phyloP scores from a whole-genome alignment of 2,888 invertebrate species.

The Lymantria dispar region DNA sequence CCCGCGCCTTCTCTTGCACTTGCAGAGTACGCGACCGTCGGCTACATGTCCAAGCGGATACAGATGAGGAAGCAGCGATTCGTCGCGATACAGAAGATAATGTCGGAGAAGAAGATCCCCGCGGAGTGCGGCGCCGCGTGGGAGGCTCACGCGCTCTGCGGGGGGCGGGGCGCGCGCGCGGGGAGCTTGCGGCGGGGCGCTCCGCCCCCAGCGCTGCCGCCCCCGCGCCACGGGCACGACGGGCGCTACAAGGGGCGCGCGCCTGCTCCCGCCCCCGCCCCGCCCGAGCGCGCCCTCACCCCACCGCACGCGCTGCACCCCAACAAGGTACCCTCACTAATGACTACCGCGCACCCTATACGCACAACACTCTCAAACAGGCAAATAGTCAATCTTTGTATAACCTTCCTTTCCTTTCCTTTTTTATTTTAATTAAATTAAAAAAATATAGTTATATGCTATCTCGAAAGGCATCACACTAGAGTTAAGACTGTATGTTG shows the following conservation, averaged over 20 bases:
- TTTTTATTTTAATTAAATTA: too few relatives aligned
- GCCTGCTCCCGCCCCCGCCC: slow-evolving; percentile 93
- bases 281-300: slow-evolving; percentile 88
- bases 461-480: too few relatives aligned
- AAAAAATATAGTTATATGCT: too few relatives aligned
- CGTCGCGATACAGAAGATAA: slow-evolving; percentile 92
- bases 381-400: too few relatives aligned
- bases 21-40: slow-evolving; percentile 97
- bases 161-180: slow-evolving; percentile 67
- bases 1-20: background rate
- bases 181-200: slow-evolving; percentile 85
- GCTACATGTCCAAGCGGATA: slow-evolving; percentile 97
- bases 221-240: slow-evolving; percentile 84
- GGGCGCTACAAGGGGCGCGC: slow-evolving; percentile 96
- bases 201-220: slow-evolving; percentile 47
- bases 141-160: slow-evolving; percentile 83
- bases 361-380: too few relatives aligned
- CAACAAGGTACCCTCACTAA: slow-evolving; percentile 81
- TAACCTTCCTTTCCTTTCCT: too few relatives aligned
- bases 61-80: slow-evolving; percentile 96
- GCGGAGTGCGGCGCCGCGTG: slow-evolving; percentile 87
- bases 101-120: slow-evolving; percentile 92
- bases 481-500: too few relatives aligned
- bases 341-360: background rate
- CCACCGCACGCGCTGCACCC: slow-evolving; percentile 88